Conservation (phyloP, 2,888 invertebrate genomes). For the Cheilosia soror region DNA sequence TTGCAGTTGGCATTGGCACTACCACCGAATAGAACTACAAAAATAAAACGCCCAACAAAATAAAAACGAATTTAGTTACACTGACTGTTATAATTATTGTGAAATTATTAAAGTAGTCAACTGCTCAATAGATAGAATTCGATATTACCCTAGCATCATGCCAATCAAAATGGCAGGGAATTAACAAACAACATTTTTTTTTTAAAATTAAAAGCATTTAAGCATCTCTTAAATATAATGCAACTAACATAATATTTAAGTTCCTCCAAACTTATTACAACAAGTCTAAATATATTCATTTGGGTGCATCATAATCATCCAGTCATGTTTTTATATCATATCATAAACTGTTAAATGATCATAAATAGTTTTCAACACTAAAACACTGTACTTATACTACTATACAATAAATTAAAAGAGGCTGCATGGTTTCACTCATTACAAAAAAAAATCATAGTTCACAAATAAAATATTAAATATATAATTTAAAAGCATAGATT, state of each 20-base stretch:
- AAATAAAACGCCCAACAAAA: no score
- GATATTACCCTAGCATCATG: neutral
- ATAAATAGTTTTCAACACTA: neutral
- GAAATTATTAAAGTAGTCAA: no score
- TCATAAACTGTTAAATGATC: neutral
- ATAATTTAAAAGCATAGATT: neutral
- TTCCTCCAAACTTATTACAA: slow-evolving; percentile 15
- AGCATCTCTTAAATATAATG: neutral
- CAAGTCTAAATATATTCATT: neutral
- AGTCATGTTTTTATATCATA: neutral
- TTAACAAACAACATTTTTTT: neutral
- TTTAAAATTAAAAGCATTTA: neutral
- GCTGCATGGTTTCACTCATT: slow-evolving; percentile 63
- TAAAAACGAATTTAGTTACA: no score
- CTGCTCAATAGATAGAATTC: no score
- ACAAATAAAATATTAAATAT: neutral
- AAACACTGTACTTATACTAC: neutral
- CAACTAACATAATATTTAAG: neutral
- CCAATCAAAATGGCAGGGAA: neutral
- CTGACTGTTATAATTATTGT: no score
- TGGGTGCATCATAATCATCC: slow-evolving; percentile 1
- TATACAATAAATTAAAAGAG: slow-evolving; percentile 4
- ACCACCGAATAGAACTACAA: no score
- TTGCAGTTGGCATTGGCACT: no score
- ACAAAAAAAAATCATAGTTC: slow-evolving; percentile 10